Conservation (phyloP, 2,113 vertebrate species). For the Ceyx melanurus region DNA sequence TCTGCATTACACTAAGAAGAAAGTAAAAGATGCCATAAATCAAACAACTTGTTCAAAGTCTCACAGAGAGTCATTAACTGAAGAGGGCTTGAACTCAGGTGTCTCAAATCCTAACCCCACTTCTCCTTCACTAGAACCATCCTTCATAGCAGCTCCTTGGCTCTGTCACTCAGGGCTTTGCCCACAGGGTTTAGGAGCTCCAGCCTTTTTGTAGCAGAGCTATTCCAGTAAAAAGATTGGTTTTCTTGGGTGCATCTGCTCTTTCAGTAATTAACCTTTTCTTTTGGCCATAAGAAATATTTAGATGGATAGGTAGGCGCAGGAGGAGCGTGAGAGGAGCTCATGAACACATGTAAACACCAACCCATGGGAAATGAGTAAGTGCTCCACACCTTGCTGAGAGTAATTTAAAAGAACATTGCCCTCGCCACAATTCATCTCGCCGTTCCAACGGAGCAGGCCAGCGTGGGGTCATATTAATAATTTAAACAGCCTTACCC, state of each 20-base stretch:
- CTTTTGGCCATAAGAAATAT: neutral
- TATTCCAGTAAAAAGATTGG: neutral
- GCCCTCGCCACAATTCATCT: conserved; percentile 32
- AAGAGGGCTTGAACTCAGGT: conserved; percentile 40
- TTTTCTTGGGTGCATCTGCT: neutral
- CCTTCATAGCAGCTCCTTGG: conserved; percentile 19
- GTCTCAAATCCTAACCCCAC: neutral
- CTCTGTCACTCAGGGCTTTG: neutral
- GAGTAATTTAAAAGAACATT: conserved; percentile 52
- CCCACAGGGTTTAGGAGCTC: neutral
- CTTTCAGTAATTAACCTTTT: neutral
- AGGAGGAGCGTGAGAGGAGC: neutral
- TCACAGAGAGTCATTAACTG: conserved; percentile 45
- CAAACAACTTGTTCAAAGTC: conserved; percentile 24
- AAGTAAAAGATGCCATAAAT: conserved; percentile 29
- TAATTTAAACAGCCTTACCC: conserved; percentile 27
- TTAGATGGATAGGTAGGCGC: neutral
- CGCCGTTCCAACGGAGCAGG: neutral
- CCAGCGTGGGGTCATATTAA: conserved; percentile 32
- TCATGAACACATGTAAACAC: neutral
- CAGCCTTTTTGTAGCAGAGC: neutral
- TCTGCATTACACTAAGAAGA: conserved; percentile 8
- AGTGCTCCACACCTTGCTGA: conserved; percentile 6
- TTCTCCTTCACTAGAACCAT: conserved; percentile 10
- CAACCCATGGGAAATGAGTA: neutral